phyloP scores from a whole-genome alignment of 2,797 vertebrate genomes.

The Gorsachius magnificus region DNA sequence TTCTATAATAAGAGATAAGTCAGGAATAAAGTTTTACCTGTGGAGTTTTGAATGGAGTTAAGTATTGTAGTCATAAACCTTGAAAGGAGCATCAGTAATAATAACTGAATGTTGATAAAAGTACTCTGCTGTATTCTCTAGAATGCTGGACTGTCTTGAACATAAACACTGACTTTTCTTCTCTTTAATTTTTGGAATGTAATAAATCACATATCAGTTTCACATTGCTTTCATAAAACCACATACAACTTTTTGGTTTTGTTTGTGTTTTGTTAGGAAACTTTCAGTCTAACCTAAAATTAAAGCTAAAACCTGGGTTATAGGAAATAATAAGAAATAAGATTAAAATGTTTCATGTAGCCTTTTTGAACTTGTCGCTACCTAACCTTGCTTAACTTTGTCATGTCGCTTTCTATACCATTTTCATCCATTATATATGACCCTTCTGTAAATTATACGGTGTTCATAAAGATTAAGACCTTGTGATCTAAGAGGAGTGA shows the following conservation, averaged over 20 bases:
- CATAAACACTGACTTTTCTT: background rate
- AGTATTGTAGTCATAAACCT: background rate
- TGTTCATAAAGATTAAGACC: background rate
- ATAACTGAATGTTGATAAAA: background rate
- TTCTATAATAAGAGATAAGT: background rate
- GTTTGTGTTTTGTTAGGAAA: background rate
- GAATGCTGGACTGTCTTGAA: background rate
- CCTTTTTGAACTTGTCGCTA: background rate
- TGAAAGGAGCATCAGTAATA: background rate
- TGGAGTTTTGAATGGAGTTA: background rate
- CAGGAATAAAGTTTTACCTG: background rate
- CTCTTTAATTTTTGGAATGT: background rate
- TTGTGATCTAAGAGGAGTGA: background rate
- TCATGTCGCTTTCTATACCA: background rate
- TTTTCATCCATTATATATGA: slow-evolving; percentile 18
- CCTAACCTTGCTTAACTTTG: background rate
- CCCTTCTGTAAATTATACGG: background rate
- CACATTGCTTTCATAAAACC: background rate
- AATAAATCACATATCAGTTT: background rate
- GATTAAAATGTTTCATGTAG: background rate
- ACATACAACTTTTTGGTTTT: background rate
- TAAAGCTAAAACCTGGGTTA: background rate
- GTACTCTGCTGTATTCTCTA: background rate
- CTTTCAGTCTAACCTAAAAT: background rate
- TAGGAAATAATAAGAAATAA: background rate